Evolutionary conservation across 1,140 invertebrate genomes (phyloP), one percentile per base, ranked within the genome.

Genomic region (Drosophila equinoxialis): DNA sequence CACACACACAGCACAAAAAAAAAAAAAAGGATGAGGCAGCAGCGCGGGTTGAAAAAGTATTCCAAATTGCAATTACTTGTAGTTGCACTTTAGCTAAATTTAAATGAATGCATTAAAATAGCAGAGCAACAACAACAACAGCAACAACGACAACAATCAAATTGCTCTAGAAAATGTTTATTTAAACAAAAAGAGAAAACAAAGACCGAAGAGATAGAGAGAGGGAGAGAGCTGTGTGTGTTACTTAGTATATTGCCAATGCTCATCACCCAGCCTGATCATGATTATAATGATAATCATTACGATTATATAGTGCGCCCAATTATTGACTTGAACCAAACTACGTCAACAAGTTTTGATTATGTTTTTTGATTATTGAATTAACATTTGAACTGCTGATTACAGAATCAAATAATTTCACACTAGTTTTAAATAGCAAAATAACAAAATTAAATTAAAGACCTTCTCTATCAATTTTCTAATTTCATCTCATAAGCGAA

Each of bases 21-120:
- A 3, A 8, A 4, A 17, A 17, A 7, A 48, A 48, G 1, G n/a
- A 41, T 6, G 17, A 37, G 41, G 26, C 13, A 17, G 17, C 17
- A 17, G 17, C 17, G 17, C 17, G 17, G 17, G 17, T 17, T 17
- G 17, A 41, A 6, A 26, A 10, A 10, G 69, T 60, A 78, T 74
- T 85, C 74, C 71, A 81, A 81, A 81, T 81, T 86, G 79, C 79
- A 87, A 79, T 84, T 77, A 72, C 77, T 77, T 81, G 58, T 70
- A 74, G 57, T 59, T 59, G 57, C 57, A 59, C 60, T 20, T 33
- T 76, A 20, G 42, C 74, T 78, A 71, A 71, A 73, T 81, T 80
- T 67, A 81, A 70, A 58, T 45, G 55, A 37, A 11, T 39, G 65
- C 65, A 65, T 61, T 68, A 30, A 73, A 74, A 74, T 70, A 67